Conservation (phyloP, 2,888 invertebrate species). For the Gandaritis pyraliata region DNA sequence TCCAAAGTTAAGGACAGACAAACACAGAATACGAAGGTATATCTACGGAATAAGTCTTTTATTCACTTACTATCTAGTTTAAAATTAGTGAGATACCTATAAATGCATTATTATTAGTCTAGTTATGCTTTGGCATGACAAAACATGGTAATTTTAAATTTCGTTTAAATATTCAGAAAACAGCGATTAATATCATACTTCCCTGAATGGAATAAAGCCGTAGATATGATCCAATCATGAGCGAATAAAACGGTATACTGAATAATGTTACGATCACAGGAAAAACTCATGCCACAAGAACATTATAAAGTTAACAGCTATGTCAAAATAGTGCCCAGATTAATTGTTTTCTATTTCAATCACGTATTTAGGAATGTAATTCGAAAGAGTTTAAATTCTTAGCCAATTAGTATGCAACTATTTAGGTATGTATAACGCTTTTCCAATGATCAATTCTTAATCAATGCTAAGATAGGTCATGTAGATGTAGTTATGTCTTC, state of each 20-base stretch:
- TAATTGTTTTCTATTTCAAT: neutral
- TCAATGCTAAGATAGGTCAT: no score
- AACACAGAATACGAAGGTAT: conserved; percentile 67
- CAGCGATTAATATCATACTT: conserved; percentile 37
- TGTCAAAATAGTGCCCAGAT: neutral
- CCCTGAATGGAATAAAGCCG: conserved; percentile 22
- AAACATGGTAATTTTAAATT: conserved; percentile 75
- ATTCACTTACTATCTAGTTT: conserved; percentile 74
- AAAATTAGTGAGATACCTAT: conserved; percentile 83
- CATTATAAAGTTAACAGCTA: neutral
- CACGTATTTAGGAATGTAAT: neutral
- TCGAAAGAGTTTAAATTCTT: neutral
- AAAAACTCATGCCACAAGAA: neutral
- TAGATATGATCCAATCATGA: conserved; percentile 28
- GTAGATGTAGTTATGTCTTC: no score
- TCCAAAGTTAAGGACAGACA: conserved; percentile 60
- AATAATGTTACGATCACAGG: conserved; percentile 25
- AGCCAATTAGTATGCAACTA: neutral
- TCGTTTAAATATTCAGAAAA: conserved; percentile 45
- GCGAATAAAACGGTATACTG: conserved; percentile 12
- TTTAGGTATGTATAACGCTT: neutral
- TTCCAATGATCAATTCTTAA: no score
- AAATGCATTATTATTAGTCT: conserved; percentile 83
- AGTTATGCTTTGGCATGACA: conserved; percentile 85
- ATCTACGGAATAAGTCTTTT: conserved; percentile 82